phyloP scores from a whole-genome alignment of 2,113 vertebrate genomes.

The Elanoides forficatus region DNA sequence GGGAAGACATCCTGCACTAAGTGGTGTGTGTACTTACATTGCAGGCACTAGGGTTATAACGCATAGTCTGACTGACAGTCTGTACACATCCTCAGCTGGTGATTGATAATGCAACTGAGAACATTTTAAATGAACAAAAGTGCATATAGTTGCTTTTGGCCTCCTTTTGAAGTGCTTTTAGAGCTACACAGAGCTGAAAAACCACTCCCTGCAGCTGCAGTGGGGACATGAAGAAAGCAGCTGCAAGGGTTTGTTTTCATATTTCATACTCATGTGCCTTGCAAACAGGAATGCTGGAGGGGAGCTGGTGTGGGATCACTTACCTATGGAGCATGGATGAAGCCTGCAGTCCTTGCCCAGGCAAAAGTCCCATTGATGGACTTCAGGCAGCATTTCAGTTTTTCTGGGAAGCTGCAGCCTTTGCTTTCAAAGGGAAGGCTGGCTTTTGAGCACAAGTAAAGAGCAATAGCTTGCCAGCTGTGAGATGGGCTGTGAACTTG shows the following conservation, averaged over 20 bases:
- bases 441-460: background rate
- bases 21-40: background rate
- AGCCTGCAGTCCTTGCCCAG: background rate
- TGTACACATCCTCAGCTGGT: slow-evolving; percentile 12
- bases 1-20: background rate
- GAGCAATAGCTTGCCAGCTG: background rate
- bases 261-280: slow-evolving; percentile 1
- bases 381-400: background rate
- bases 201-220: slow-evolving; percentile 66
- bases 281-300: slow-evolving; percentile 14
- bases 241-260: slow-evolving; percentile 61
- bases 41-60: background rate
- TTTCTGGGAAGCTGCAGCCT: background rate
- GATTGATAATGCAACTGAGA: slow-evolving; percentile 55
- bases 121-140: slow-evolving; percentile 59
- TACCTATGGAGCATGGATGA: background rate
- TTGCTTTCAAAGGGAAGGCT: background rate
- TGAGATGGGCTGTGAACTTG: background rate
- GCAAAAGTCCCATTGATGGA: background rate
- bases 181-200: slow-evolving; percentile 47
- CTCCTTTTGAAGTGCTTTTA: slow-evolving; percentile 73
- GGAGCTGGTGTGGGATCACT: background rate
- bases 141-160: slow-evolving; percentile 32
- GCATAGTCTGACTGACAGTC: background rate
- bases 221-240: slow-evolving; percentile 48